phyloP scores from a whole-genome alignment of 1,140 invertebrate genomes.

The Drosophila trapezifrons region DNA sequence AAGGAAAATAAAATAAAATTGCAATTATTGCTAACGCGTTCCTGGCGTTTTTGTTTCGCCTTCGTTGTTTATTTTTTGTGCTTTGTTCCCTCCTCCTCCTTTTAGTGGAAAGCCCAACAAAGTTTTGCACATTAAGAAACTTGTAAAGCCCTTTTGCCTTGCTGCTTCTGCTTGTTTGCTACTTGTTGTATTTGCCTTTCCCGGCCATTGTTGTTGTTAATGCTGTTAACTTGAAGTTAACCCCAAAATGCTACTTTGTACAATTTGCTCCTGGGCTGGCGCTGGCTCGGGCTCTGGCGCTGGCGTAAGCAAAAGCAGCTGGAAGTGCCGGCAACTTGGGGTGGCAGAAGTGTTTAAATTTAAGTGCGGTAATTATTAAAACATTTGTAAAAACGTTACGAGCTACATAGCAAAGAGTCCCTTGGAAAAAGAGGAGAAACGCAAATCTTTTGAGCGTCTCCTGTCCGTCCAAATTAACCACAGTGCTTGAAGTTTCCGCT shows the following conservation, averaged over 20 bases:
- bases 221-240: slow-evolving; percentile 72
- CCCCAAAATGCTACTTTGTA: slow-evolving; percentile 71
- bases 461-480: slow-evolving; percentile 32
- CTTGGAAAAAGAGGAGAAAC: neutral
- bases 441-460: slow-evolving; percentile 8
- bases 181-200: slow-evolving; percentile 41
- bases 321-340: slow-evolving; percentile 25
- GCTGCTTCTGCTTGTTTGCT: slow-evolving; percentile 37
- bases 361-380: slow-evolving; percentile 55
- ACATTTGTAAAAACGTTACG: slow-evolving; percentile 48
- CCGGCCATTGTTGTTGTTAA: slow-evolving; percentile 54
- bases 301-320: slow-evolving; percentile 36
- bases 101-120: slow-evolving; percentile 44
- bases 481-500: slow-evolving; percentile 18
- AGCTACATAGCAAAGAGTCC: slow-evolving; percentile 17
- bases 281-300: neutral
- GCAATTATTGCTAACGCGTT: slow-evolving; percentile 69
- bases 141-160: slow-evolving; percentile 58
- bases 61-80: slow-evolving; percentile 17
- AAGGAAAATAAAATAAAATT: slow-evolving; percentile 50
- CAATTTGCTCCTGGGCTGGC: slow-evolving; percentile 52
- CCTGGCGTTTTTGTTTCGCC: slow-evolving; percentile 17
- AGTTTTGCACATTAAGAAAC: slow-evolving; percentile 60
- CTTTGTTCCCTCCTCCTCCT: slow-evolving; percentile 11
- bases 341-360: slow-evolving; percentile 45